Conservation (phyloP, 2,888 invertebrate genomes). For the Cepaea hortensis region DNA sequence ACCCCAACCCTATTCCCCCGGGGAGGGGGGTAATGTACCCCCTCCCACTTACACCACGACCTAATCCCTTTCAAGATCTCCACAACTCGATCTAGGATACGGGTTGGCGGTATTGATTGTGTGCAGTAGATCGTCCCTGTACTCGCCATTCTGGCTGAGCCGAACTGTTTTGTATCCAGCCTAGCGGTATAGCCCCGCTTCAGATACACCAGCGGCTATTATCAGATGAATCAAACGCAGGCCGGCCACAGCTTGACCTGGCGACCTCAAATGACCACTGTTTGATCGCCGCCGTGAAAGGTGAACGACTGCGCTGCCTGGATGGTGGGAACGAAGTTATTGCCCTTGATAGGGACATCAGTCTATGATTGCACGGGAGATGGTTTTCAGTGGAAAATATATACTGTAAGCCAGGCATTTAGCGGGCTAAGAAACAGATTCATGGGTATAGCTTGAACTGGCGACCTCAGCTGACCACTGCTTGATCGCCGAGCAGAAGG, state of each 20-base stretch:
- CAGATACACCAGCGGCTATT: background rate
- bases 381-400: background rate
- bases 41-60: too few relatives aligned
- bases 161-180: background rate
- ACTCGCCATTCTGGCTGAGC: background rate
- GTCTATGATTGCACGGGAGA: background rate
- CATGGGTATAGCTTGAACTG: background rate
- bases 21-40: too few relatives aligned
- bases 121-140: too few relatives aligned
- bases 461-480: conserved; percentile 40
- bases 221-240: conserved; percentile 25
- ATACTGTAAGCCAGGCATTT: too few relatives aligned
- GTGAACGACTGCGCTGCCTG: background rate
- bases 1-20: too few relatives aligned
- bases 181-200: background rate
- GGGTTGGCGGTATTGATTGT: too few relatives aligned
- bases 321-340: conserved; percentile 15
- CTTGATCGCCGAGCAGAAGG: background rate
- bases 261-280: conserved; percentile 41
- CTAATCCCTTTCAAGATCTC: too few relatives aligned
- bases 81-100: too few relatives aligned
- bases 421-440: too few relatives aligned
- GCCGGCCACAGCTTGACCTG: conserved; percentile 26
- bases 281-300: background rate
- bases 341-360: too few relatives aligned